Percentiles rank a stretch among this genome's conserved stretches.
Conservation (phyloP, 2,888 invertebrate species). For the Sturmia bella region DNA sequence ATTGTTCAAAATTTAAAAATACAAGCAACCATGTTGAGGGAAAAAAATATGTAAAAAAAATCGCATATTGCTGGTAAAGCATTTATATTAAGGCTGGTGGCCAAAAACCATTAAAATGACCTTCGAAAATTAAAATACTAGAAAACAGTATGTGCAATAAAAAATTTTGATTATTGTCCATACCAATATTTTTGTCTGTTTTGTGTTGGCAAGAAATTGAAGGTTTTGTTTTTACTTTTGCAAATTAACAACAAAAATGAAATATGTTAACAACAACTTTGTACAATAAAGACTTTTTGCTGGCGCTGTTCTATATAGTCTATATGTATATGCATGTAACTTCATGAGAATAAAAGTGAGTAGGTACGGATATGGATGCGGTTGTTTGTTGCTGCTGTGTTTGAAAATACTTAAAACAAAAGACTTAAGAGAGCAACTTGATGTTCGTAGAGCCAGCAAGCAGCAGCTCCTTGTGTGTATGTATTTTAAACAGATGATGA, state of each 20-base stretch:
- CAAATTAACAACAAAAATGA: slow-evolving; percentile 23
- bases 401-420: slow-evolving; percentile 59
- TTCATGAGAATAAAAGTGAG: slow-evolving; percentile 34
- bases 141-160: slow-evolving; percentile 43
- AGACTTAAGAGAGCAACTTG: slow-evolving; percentile 68
- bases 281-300: background rate
- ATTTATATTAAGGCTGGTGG: slow-evolving; percentile 23
- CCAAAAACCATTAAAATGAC: slow-evolving; percentile 63
- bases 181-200: slow-evolving; percentile 21
- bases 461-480: too few species aligned
- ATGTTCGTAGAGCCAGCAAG: slow-evolving; percentile 37
- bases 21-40: slow-evolving; percentile 26
- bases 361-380: background rate
- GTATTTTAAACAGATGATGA: slow-evolving; percentile 44
- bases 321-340: too few species aligned
- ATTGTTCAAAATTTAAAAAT: slow-evolving; percentile 49
- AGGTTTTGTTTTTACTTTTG: slow-evolving; percentile 37
- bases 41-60: slow-evolving; percentile 20
- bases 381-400: background rate
- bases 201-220: slow-evolving; percentile 4
- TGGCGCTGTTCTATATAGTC: background rate
- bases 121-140: slow-evolving; percentile 66
- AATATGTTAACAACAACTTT: slow-evolving; percentile 45
- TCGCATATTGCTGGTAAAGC: background rate
- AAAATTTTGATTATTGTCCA: slow-evolving; percentile 41